A percentile compares a stretch with the other conserved stretches of the same genome.
Evolutionary conservation across 2,113 vertebrate genomes (phyloP).

Genomic region (Rhynchomys soricoides): DNA sequence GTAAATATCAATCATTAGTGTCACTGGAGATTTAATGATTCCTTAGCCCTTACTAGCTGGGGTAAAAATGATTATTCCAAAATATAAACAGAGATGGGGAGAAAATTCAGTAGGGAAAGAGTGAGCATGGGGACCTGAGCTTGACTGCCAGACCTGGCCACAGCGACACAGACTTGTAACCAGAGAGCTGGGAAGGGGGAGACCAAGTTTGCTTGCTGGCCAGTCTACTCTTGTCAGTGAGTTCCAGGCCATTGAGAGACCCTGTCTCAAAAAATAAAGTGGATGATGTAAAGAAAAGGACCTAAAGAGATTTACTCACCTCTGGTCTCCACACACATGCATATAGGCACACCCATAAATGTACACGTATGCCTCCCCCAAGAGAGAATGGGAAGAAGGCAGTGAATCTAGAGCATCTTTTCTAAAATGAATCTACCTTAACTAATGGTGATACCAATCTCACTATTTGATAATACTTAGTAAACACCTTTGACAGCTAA

Average conservation of each 20-base stretch:
- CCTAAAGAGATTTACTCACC: not conserved
- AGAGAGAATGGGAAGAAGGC: not conserved
- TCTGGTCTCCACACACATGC: not conserved
- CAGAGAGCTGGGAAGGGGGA: too few relatives aligned
- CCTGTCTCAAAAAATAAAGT: not conserved
- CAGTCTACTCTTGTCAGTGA: not conserved
- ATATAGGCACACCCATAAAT: not conserved
- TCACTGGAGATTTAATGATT: not conserved
- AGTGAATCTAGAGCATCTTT: not conserved
- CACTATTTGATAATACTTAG: constrained; percentile 31
- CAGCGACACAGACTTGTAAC: too few relatives aligned
- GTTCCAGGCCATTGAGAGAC: not conserved
- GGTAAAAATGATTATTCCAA: not conserved
- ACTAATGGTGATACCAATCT: not conserved
- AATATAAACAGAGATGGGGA: not conserved
- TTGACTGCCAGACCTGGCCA: not conserved
- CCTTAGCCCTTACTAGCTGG: not conserved
- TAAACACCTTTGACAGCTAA: not conserved
- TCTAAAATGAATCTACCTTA: constrained; percentile 7
- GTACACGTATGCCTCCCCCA: not conserved
- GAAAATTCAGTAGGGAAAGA: not conserved
- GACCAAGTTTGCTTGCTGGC: not conserved
- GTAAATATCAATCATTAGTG: not conserved
- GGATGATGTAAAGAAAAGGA: not conserved
- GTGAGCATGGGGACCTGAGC: not conserved